A percentile compares a stretch with the other conserved stretches of the same genome.
Conservation (phyloP, 2,888 invertebrate species). For the Drosophila pseudotalamancana region DNA sequence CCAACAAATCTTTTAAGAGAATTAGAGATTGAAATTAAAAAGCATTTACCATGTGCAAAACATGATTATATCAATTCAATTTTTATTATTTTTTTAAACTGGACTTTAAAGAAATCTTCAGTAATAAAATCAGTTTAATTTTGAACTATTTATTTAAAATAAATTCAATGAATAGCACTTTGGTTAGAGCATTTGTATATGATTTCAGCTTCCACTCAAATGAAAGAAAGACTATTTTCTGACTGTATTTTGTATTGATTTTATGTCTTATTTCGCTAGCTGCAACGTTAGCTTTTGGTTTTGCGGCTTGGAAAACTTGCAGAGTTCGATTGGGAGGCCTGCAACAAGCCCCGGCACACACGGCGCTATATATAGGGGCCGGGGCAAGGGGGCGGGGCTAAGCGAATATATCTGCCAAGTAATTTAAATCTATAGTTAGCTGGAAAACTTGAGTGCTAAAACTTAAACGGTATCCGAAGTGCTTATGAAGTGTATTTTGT, state of each 20-base stretch:
- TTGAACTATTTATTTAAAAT: neutral
- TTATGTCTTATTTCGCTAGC: conserved; percentile 56
- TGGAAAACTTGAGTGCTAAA: conserved; percentile 69
- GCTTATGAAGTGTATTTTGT: conserved; percentile 27
- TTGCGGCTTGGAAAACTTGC: conserved; percentile 68
- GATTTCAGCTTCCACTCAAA: too few relatives aligned
- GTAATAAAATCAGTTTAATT: too few relatives aligned
- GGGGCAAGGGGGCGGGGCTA: neutral
- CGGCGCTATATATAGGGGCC: neutral
- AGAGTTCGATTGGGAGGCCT: conserved; percentile 24
- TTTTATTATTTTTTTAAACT: too few relatives aligned
- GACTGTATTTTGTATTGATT: conserved; percentile 43
- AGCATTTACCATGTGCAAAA: too few relatives aligned
- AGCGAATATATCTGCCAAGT: conserved; percentile 47
- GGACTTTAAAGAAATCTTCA: too few relatives aligned
- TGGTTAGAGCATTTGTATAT: too few relatives aligned
- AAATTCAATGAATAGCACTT: neutral
- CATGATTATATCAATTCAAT: too few relatives aligned
- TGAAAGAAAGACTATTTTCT: too few relatives aligned
- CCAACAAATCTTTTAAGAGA: too few relatives aligned
- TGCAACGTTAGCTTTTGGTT: conserved; percentile 61
- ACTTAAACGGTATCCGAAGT: conserved; percentile 65
- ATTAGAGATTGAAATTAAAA: too few relatives aligned
- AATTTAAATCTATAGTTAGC: conserved; percentile 74
- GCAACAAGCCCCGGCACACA: conserved; percentile 10